Evolutionary conservation across 2,113 vertebrate species (phyloP).

Genomic region (Pygoscelis adeliae): DNA sequence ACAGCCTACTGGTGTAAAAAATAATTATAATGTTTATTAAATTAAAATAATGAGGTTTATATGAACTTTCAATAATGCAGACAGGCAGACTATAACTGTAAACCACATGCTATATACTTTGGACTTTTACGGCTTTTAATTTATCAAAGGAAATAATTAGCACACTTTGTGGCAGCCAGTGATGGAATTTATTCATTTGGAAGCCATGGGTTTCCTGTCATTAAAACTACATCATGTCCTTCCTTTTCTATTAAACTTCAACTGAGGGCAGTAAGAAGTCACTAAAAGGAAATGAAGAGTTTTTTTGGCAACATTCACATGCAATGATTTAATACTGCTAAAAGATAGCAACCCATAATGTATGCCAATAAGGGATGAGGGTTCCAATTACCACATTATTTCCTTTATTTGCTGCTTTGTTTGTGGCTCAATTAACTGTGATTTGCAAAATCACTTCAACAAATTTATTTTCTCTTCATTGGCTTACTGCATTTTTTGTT

Average conservation of each 20-base stretch:
- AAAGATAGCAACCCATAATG: conserved; percentile 78
- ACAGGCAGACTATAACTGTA: conserved; percentile 81
- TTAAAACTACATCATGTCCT: conserved; percentile 89
- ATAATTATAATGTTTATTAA: conserved; percentile 71
- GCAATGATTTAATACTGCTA: conserved; percentile 83
- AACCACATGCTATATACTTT: conserved; percentile 75
- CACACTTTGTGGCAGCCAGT: conserved; percentile 84
- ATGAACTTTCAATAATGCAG: conserved; percentile 71
- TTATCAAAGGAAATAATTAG: conserved; percentile 91
- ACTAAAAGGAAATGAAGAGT: conserved; percentile 87
- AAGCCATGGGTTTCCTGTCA: conserved; percentile 86
- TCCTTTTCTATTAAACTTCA: conserved; percentile 89
- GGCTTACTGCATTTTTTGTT: conserved; percentile 44
- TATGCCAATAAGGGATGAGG: conserved; percentile 75
- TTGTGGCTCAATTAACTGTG: conserved; percentile 68
- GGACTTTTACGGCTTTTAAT: conserved; percentile 83
- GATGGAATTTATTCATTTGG: conserved; percentile 89
- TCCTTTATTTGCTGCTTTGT: conserved; percentile 74
- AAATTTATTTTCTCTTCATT: conserved; percentile 51
- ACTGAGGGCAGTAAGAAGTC: conserved; percentile 85
- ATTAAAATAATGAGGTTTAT: conserved; percentile 75
- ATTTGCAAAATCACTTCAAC: conserved; percentile 67
- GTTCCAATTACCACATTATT: conserved; percentile 72
- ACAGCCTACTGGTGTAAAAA: conserved; percentile 54
- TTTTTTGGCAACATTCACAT: conserved; percentile 79